Evolutionary conservation across 2,888 invertebrate species (phyloP), one percentile per base, ranked within the genome.

Genomic region (Odontocolon sp.): DNA sequence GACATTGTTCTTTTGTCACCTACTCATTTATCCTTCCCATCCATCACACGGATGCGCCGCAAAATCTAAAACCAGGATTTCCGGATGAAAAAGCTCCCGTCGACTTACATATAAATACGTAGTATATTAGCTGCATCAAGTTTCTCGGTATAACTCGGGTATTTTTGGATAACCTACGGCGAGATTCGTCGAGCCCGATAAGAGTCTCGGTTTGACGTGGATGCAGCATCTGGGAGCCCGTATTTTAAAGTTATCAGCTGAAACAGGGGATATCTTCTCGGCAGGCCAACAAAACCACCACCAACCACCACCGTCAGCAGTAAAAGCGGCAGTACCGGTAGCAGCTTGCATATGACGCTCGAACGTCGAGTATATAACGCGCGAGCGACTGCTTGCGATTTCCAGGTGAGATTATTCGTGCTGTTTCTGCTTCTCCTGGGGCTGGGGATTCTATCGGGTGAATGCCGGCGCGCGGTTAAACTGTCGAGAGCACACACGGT

Each of bases 321-420:
- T 14, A 50, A 26, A 11, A 26, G 50, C 23, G 0, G 26, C 50
- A 38, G 14, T 14, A 28, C 40, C 59, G n/a, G 26, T 47, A 50
- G 33, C 31, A 16, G 26, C 50, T 26, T n/a, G 38, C 21, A 31
- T 42, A 68, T 61, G 33, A 64, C 47, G 36, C 36, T 50, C 31
- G 36, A 33, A 18, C 16, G 23, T 36, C 47, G 28, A 28, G 26
- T 52, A n/a, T n/a, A n/a, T n/a, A n/a, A n/a, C 47, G 26, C 40
- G n/a, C 11, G 21, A 33, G 45, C 16, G 36, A 11, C 16, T 9
- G 57, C 75, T 56, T 66, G 69, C 64, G 78, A 79, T 79, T 66
- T 69, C 61, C 67, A 79, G 73, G 76, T 61, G 68, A 76, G 78
- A 79, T 79, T 74, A 74, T 74, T 61, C 69, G n/a, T 50, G 57